Evolutionary conservation across 2,797 vertebrate species (phyloP).

Genomic region (Hozukius guyotensis): DNA sequence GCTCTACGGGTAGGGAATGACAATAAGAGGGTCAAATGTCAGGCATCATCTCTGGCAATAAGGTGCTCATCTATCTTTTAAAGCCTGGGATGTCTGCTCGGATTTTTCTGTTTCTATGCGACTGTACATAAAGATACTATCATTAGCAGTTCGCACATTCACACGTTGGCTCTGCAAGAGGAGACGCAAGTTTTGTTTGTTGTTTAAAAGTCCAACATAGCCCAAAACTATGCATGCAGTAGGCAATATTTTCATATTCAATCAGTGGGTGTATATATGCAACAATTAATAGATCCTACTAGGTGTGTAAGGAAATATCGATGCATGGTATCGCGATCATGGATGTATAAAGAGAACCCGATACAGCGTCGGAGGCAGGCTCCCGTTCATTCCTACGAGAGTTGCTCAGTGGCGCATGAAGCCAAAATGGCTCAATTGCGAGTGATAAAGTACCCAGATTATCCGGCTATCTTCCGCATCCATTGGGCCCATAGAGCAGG

Average conservation of each 20-base stretch:
- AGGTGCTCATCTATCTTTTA: slow-evolving; percentile 4
- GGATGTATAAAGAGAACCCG: too few relatives aligned
- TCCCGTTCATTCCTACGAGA: too few relatives aligned
- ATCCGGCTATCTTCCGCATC: too few relatives aligned
- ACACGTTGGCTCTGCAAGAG: not conserved
- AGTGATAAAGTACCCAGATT: too few relatives aligned
- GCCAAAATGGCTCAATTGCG: too few relatives aligned
- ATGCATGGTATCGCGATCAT: too few relatives aligned
- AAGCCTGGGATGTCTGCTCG: not conserved
- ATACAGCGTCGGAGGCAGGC: too few relatives aligned
- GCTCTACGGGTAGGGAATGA: not conserved
- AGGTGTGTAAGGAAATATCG: too few relatives aligned
- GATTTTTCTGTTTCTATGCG: not conserved
- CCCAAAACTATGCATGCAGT: not conserved
- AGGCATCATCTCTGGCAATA: slow-evolving; percentile 7
- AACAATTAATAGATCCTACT: not conserved
- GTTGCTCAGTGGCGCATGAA: too few relatives aligned
- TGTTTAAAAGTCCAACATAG: not conserved
- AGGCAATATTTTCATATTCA: not conserved
- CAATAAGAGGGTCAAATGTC: slow-evolving; percentile 31
- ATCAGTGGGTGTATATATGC: not conserved
- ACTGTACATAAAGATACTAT: not conserved
- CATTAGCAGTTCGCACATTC: slow-evolving; percentile 4
- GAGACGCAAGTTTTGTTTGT: not conserved
- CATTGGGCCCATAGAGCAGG: too few relatives aligned